Base-by-base conservation (phyloP, 2,113 vertebrate species). In the Oncorhynchus clarkii region DNA sequence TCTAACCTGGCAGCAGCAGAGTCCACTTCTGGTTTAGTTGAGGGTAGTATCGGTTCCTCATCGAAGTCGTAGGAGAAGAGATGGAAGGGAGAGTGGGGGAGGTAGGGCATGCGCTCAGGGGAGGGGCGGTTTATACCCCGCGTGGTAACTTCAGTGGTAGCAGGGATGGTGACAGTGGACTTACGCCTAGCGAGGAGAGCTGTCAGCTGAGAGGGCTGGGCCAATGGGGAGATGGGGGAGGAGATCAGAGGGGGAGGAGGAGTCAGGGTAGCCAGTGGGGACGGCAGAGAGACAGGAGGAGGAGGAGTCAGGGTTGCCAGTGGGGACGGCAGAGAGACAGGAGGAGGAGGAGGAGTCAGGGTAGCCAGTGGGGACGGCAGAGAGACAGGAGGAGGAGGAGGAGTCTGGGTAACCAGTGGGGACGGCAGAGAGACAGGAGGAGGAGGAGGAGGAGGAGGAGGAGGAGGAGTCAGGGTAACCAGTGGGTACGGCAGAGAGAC, bases 11-110 rank as follows among this genome's bases (percentile, higher is more conserved):
- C 67, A 48, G 67, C 34, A 18, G 34, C 34, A 39, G 39, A 48
- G 67, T 48, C 39, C 66, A 29, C 66, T 18, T 69, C 14, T 34
- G n/a, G 67, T 45, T 69, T 69, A 29, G 67, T 20, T 69, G 20
- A 2, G 6, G 29, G 18, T 22, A 31, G 34, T n/a, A 29, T 7
- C 6, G 14, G 67, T 4, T 69, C 34, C 31, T 69, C 67, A 29
- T 69, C 34, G 22, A 69, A 9, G 67, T 69, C 67, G 20, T 69
- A 69, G 39, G 67, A 70, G 39, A 70, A 70, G 11, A 70, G 67
- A 18, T 70, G 67, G 9, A 70, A 70, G 31, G 67, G 67, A 6
- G 67, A 69, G 16, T 69, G 67, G 34, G 67, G 67, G 67, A 69
- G 67, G 67, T 69, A 69, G 34, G 67, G 67, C 29, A 69, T 29